Evolutionary conservation across 2,797 vertebrate species (phyloP).

Genomic region (Clarias laeviceps): DNA sequence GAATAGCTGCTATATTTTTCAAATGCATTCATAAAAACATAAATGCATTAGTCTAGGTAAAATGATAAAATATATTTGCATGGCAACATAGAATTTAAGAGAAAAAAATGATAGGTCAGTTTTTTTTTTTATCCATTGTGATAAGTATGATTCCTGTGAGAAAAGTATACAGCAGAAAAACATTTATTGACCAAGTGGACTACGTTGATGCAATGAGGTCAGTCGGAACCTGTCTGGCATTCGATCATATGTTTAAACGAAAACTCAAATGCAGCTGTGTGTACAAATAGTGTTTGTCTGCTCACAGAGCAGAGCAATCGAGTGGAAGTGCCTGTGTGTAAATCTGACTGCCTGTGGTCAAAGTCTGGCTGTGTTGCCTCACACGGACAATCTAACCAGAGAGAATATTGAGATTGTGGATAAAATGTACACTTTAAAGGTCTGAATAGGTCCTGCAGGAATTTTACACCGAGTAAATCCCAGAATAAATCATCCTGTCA

Average conservation of each 20-base stretch:
- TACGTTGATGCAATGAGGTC: neutral
- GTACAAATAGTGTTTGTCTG: constrained; percentile 1
- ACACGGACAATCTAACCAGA: neutral
- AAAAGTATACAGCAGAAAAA: neutral
- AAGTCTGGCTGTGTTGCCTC: constrained; percentile 31
- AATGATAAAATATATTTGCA: neutral
- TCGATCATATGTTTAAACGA: constrained; percentile 26
- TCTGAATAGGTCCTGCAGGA: neutral
- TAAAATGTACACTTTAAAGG: neutral
- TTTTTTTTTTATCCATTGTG: neutral
- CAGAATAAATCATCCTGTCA: neutral
- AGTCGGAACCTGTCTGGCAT: neutral
- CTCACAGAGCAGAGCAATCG: constrained; percentile 24
- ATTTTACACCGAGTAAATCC: neutral
- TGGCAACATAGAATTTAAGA: neutral
- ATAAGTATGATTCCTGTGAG: neutral
- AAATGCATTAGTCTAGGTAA: neutral
- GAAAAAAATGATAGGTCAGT: neutral
- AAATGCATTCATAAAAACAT: neutral
- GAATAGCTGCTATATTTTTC: neutral
- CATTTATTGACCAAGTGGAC: neutral
- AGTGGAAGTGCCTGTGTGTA: neutral
- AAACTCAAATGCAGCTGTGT: constrained; percentile 52
- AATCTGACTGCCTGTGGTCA: neutral
- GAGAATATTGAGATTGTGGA: neutral